Evolutionary conservation across 2,888 invertebrate species (phyloP).

Genomic region (Cryptosula pallasiana): DNA sequence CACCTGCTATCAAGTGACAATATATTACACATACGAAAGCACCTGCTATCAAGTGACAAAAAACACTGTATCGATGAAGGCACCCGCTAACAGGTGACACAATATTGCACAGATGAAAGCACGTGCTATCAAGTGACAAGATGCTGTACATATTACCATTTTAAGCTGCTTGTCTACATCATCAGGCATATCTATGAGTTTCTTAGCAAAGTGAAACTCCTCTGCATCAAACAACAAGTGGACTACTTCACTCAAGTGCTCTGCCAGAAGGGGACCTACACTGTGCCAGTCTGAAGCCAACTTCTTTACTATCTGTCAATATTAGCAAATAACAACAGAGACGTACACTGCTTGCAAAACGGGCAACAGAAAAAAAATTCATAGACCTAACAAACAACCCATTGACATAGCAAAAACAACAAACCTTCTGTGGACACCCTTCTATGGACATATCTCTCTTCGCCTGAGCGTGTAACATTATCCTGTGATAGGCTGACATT

Average conservation of each 20-base stretch:
- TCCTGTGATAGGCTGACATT: slow-evolving; percentile 10
- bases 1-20: too few relatives aligned
- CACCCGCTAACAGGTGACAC: too few relatives aligned
- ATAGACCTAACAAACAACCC: background rate
- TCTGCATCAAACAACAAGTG: slow-evolving; percentile 13
- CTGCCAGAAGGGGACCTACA: background rate
- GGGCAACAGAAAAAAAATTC: background rate
- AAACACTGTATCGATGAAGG: too few relatives aligned
- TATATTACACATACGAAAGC: too few relatives aligned
- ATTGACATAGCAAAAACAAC: background rate
- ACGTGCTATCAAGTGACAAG: background rate
- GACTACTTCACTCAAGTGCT: background rate
- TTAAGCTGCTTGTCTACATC: background rate
- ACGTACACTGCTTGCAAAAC: background rate
- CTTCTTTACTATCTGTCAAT: background rate
- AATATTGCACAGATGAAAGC: too few relatives aligned
- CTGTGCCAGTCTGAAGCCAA: slow-evolving; percentile 11
- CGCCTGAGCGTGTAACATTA: slow-evolving; percentile 4
- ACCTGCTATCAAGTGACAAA: too few relatives aligned
- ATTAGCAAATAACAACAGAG: too few relatives aligned
- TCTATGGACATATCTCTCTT: background rate
- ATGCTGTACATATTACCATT: background rate
- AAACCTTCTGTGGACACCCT: background rate
- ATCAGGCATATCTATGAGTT: background rate
- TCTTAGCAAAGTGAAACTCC: slow-evolving; percentile 2